Base-by-base conservation (phyloP, 2,797 vertebrate genomes). In the Spondyliosoma cantharus region DNA sequence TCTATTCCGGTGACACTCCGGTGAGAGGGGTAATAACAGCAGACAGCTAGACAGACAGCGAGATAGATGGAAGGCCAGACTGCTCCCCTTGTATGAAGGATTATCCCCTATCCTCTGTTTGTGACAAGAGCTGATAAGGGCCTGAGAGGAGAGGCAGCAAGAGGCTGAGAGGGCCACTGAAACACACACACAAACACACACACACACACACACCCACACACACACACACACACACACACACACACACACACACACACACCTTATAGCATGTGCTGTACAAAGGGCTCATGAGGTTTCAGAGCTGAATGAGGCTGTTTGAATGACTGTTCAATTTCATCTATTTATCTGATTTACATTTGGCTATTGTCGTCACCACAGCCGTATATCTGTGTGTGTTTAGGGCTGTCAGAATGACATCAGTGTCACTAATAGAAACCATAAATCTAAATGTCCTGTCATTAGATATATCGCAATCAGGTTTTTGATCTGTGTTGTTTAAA, bases 81-180 rank as follows among this genome's bases (percentile, higher is more conserved):
- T 86, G 90, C 89, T 91, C 87, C 85, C 85, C 91, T 92, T 90
- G 91, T 94, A 93, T 92, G 91, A 93, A 92, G 92, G 93, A 95
- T 95, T 94, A 94, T 93, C 92, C 85, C 84, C 89, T 89, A 92
- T 94, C 93, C 90, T 92, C 89, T 91, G 88, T 92, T 90, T 93
- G 93, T 93, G 93, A 94, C 93, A 93, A 93, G 92, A 87, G 89
- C 89, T 93, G 93, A 94, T 94, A 94, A 94, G 90, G 81, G 89
- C 76, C 87, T 92, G 89, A 93, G 93, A 93, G 92, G 87, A 89
- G 87, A 86, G 88, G 87, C 85, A 86, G 90, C 86, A 76, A 85
- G 82, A 91, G 89, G 83, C 90, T 91, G 90, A 94, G 79, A 90
- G 90, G 92, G 89, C 87, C 50, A 50, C 14, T 82, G 78, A 84